A percentile compares a stretch with the other conserved stretches of the same genome.
phyloP scores from a whole-genome alignment of 2,113 vertebrate genomes.

The Nycticebus coucang region DNA sequence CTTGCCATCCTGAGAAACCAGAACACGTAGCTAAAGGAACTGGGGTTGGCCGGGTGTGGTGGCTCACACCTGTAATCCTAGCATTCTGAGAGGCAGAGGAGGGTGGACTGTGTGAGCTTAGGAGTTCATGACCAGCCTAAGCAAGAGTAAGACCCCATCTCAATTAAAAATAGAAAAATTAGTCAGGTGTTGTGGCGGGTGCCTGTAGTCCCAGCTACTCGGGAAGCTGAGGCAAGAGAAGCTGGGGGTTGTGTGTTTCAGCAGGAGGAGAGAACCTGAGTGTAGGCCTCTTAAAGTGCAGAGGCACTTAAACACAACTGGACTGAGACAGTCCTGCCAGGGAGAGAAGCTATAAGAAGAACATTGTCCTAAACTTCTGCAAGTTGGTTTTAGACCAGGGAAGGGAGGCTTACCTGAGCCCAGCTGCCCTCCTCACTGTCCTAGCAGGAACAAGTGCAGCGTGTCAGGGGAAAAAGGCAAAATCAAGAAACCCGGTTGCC shows the following conservation, averaged over 20 bases:
- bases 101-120: too few species aligned
- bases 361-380: neutral
- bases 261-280: neutral
- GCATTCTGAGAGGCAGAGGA: too few species aligned
- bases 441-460: constrained; percentile 88
- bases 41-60: rapidly evolving
- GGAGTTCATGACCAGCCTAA: too few species aligned
- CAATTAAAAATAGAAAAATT: too few species aligned
- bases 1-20: neutral
- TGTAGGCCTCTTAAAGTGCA: neutral
- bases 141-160: too few species aligned
- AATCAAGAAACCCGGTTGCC: constrained; percentile 68
- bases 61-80: too few species aligned
- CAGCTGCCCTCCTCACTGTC: constrained; percentile 98
- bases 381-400: rapidly evolving
- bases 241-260: rapidly evolving
- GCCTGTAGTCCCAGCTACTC: too few species aligned
- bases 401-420: constrained; percentile 94
- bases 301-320: neutral
- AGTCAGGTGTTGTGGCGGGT: too few species aligned
- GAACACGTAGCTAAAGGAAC: neutral
- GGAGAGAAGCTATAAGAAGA: neutral
- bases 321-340: neutral
- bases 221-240: too few species aligned
- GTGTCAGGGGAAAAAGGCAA: constrained; percentile 84